phyloP scores from a whole-genome alignment of 2,888 invertebrate genomes.

The Aelia acuminata region DNA sequence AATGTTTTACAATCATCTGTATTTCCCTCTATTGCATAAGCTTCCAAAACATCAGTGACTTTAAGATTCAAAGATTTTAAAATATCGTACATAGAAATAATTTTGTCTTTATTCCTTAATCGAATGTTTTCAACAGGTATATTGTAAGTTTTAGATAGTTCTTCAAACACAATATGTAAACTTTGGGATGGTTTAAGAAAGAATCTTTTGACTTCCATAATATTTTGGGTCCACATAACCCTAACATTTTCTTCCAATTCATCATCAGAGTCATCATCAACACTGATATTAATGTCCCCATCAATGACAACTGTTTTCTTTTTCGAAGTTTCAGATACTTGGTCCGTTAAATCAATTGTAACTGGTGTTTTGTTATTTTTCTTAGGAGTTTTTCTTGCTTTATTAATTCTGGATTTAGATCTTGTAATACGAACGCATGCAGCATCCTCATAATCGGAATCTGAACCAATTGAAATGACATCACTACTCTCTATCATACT shows the following conservation, averaged over 20 bases:
- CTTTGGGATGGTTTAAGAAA: conserved; percentile 36
- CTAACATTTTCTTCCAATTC: conserved; percentile 45
- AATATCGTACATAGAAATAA: conserved; percentile 43
- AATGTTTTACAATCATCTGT: background rate
- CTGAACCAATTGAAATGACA: background rate
- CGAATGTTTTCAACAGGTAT: conserved; percentile 40
- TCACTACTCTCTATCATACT: background rate
- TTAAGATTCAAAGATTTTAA: background rate
- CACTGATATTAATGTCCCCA: conserved; percentile 25
- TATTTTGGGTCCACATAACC: conserved; percentile 50
- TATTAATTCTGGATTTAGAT: background rate
- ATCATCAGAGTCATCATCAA: conserved; percentile 52
- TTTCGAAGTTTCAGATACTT: background rate
- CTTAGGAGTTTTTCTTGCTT: background rate
- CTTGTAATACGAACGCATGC: conserved; percentile 12
- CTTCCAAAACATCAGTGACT: conserved; percentile 47
- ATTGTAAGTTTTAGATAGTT: conserved; percentile 11
- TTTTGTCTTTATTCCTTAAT: conserved; percentile 31
- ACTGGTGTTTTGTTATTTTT: background rate
- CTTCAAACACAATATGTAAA: conserved; percentile 10
- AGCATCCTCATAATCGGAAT: conserved; percentile 14
- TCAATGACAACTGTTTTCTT: conserved; percentile 51
- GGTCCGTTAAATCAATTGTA: conserved; percentile 1
- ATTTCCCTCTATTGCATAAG: conserved; percentile 48
- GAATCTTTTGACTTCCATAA: conserved; percentile 43